Conservation (phyloP, 1,140 invertebrate genomes). For the Drosophila tristis region DNA sequence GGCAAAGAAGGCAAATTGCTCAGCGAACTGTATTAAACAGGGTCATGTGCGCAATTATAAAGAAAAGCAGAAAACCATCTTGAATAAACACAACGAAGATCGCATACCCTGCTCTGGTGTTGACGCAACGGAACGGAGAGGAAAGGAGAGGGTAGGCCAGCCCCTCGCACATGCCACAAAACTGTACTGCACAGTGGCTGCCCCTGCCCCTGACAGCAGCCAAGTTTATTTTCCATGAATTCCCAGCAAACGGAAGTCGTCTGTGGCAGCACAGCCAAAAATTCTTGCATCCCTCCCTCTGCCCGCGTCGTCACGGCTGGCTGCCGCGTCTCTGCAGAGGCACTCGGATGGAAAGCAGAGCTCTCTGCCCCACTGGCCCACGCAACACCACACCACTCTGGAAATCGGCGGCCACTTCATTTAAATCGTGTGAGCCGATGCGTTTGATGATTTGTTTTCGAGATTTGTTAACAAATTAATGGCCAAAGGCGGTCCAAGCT, state of each 20-base stretch:
- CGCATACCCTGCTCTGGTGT: too few species aligned
- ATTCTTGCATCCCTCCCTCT: not conserved
- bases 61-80: constrained; percentile 54
- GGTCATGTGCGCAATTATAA: constrained; percentile 81
- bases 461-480: constrained; percentile 73
- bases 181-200: too few species aligned
- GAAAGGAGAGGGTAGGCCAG: too few species aligned
- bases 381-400: not conserved
- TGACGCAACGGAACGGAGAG: too few species aligned
- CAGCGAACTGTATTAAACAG: constrained; percentile 79
- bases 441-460: constrained; percentile 72
- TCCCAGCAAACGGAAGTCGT: constrained; percentile 46
- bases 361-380: constrained; percentile 10
- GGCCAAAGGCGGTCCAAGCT: constrained; percentile 11
- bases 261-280: too few species aligned
- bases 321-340: constrained; percentile 56
- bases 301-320: constrained; percentile 57
- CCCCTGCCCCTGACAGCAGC: constrained; percentile 23
- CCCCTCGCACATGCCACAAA: too few species aligned
- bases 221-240: constrained; percentile 53
- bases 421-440: constrained; percentile 66
- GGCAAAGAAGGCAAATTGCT: constrained; percentile 43
- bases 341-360: constrained; percentile 65
- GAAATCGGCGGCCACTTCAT: constrained; percentile 54
- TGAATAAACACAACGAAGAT: not conserved